phyloP scores from a whole-genome alignment of 2,113 vertebrate species.

The Embiotoca jacksoni region DNA sequence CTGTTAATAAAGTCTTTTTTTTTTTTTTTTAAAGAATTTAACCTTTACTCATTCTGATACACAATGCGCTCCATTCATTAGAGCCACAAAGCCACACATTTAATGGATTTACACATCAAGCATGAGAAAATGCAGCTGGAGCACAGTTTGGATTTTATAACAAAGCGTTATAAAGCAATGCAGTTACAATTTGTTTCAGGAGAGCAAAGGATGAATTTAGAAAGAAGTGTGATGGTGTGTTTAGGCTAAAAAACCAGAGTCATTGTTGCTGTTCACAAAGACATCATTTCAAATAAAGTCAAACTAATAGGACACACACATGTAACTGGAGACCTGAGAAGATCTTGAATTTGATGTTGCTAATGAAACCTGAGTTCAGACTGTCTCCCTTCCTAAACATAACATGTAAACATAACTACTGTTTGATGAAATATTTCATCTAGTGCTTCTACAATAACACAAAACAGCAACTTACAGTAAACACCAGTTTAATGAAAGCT shows the following conservation, averaged over 20 bases:
- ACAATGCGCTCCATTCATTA: neutral
- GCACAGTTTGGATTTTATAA: slow-evolving; percentile 23
- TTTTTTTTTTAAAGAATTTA: slow-evolving; percentile 40
- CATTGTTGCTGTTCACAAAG: neutral
- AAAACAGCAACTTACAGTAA: neutral
- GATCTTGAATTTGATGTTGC: neutral
- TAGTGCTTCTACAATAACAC: neutral
- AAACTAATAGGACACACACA: slow-evolving; percentile 13
- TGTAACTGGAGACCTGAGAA: slow-evolving; percentile 32
- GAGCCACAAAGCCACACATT: neutral
- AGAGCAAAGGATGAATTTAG: neutral
- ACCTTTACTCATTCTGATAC: neutral
- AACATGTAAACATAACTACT: slow-evolving; percentile 38
- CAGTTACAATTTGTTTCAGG: neutral
- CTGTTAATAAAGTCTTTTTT: slow-evolving; percentile 68
- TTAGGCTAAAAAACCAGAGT: neutral
- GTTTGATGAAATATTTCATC: slow-evolving; percentile 7
- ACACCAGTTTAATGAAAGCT: neutral
- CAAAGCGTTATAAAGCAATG: slow-evolving; percentile 11
- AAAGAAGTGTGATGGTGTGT: neutral
- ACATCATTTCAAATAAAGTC: slow-evolving; percentile 26
- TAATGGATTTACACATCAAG: slow-evolving; percentile 21
- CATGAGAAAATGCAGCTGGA: slow-evolving; percentile 10
- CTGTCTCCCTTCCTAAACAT: slow-evolving; percentile 5
- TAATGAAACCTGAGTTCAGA: neutral